Evolutionary conservation across 2,113 vertebrate species (phyloP).

Genomic region (Caracal caracal): DNA sequence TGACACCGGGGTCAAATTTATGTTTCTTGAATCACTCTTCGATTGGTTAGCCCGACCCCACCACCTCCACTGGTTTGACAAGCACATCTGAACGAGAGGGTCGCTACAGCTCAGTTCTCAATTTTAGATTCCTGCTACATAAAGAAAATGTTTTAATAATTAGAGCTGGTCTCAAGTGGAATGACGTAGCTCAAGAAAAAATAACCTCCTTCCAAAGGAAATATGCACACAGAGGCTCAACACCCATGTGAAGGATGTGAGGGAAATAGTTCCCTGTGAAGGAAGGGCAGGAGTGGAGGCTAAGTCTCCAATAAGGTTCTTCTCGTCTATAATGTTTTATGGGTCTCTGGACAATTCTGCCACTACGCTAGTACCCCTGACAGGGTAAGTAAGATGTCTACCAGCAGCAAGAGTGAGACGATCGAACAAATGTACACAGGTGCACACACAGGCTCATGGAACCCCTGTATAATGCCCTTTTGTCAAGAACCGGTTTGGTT

Average conservation of each 20-base stretch:
- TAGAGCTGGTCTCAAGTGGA: neutral
- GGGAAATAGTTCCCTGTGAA: neutral
- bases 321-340: neutral
- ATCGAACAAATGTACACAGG: neutral
- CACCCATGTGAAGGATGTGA: neutral
- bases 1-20: neutral
- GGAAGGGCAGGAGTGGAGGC: neutral
- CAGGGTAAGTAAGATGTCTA: neutral
- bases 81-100: neutral
- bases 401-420: neutral
- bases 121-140: neutral
- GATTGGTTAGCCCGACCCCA: neutral
- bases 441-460: neutral
- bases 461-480: neutral
- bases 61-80: neutral
- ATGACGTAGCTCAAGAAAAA: constrained; percentile 35
- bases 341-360: neutral
- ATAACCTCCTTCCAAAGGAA: neutral
- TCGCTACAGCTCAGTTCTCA: neutral
- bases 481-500: neutral
- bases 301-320: neutral
- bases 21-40: constrained; percentile 15
- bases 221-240: neutral
- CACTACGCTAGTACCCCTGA: neutral
- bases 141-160: neutral